phyloP scores from a whole-genome alignment of 2,888 invertebrate species.

The Gryllus longicercus region DNA sequence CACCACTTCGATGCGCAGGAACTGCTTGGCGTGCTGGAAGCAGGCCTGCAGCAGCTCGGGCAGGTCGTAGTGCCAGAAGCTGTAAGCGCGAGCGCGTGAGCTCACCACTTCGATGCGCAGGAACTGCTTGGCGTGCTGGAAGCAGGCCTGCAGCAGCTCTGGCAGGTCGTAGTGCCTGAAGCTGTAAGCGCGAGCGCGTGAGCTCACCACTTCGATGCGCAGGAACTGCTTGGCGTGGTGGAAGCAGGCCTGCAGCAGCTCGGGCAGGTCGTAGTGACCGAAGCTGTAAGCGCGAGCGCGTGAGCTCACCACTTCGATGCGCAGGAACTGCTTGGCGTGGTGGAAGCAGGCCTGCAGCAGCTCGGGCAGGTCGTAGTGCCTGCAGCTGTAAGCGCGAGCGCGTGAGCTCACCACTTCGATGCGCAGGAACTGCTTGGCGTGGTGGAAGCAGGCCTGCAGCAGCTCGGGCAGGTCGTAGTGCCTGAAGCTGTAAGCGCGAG shows the following conservation, averaged over 20 bases:
- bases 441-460: slow-evolving; percentile 86
- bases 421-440: slow-evolving; percentile 87
- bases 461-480: no score
- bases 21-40: slow-evolving; percentile 93
- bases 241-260: slow-evolving; percentile 88
- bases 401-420: slow-evolving; percentile 73
- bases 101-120: slow-evolving; percentile 83
- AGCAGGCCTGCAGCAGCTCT: slow-evolving; percentile 87
- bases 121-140: slow-evolving; percentile 93
- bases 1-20: slow-evolving; percentile 85
- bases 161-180: slow-evolving; percentile 79
- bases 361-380: slow-evolving; percentile 87
- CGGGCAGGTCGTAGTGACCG: slow-evolving; percentile 82
- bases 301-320: slow-evolving; percentile 77
- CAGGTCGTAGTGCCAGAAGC: slow-evolving; percentile 71
- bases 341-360: slow-evolving; percentile 91
- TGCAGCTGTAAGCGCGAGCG: not conserved
- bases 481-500: not conserved
- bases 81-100: slow-evolving; percentile 26
- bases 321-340: slow-evolving; percentile 88
- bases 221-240: slow-evolving; percentile 93
- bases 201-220: slow-evolving; percentile 78
- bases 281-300: not conserved
- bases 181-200: not conserved
- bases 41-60: slow-evolving; percentile 90